These are phyloP conservation scores for Mesorhabditis spiculigera DNA, from an alignment of 2,888 invertebrate genomes.

Conservation along the genomic window DNA sequence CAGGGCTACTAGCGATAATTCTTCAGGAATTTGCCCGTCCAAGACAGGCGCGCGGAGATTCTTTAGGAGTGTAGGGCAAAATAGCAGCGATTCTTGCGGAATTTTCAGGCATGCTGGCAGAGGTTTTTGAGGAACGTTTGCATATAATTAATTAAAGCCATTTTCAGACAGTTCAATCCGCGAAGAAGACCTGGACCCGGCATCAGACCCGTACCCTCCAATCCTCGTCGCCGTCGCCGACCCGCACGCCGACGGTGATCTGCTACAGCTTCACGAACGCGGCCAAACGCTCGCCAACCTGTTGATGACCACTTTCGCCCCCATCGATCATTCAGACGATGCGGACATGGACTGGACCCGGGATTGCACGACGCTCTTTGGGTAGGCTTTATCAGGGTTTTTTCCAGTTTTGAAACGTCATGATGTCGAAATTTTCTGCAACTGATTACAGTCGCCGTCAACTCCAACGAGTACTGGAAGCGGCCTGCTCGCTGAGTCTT, in stretches of 20 bases:
- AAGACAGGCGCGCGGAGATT: no score
- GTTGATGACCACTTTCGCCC: no score
- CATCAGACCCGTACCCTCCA: slow-evolving; percentile 15
- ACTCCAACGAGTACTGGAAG: not conserved
- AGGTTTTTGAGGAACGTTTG: no score
- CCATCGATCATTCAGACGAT: no score
- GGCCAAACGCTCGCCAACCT: not conserved
- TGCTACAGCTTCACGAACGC: slow-evolving; percentile 28
- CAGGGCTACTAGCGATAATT: no score
- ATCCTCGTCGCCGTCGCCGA: slow-evolving; percentile 28
- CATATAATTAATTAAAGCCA: not conserved
- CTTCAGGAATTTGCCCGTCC: no score
- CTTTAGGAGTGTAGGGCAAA: no score
- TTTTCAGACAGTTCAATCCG: slow-evolving; percentile 7
- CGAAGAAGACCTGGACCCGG: slow-evolving; percentile 13
- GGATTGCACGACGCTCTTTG: no score
- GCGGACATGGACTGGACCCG: no score
- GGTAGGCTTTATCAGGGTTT: no score
- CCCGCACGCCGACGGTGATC: slow-evolving; percentile 23
- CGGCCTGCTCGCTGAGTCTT: not conserved
- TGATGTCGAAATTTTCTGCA: not conserved
- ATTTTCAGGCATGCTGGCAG: no score
- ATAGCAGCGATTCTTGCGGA: no score
- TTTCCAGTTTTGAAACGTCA: not conserved
- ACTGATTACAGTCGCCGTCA: not conserved